Percentiles rank a stretch among this genome's conserved stretches.
Conservation (phyloP, 1,140 invertebrate species). For the Batillaria attramentaria region DNA sequence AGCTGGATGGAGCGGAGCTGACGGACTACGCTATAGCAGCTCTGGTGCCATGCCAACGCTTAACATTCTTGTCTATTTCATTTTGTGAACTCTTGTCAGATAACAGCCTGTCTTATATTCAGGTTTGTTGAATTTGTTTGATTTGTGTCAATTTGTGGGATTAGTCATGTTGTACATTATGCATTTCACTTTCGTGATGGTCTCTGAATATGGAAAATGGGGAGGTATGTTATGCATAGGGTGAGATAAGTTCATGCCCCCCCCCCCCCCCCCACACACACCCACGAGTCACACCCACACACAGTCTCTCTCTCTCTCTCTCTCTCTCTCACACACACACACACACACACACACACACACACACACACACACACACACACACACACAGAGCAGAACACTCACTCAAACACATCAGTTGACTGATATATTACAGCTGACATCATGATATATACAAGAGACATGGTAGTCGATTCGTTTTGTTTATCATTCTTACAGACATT, state of each 20-base stretch:
- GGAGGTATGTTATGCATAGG: too few relatives aligned
- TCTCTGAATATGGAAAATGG: too few relatives aligned
- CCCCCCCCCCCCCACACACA: too few relatives aligned
- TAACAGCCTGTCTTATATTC: too few relatives aligned
- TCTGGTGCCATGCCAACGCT: constrained; percentile 4
- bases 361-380: not conserved
- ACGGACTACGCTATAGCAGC: not conserved
- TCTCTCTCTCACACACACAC: not conserved
- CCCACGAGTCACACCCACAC: too few relatives aligned
- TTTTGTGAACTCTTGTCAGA: constrained; percentile 29
- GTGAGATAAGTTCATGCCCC: too few relatives aligned
- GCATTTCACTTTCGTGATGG: too few relatives aligned
- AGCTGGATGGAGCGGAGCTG: constrained; percentile 24
- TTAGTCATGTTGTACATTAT: too few relatives aligned
- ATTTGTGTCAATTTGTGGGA: too few relatives aligned
- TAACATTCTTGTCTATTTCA: not conserved
- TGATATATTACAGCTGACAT: not conserved
- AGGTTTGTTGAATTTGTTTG: too few relatives aligned
- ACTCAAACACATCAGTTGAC: not conserved
- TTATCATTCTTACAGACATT: not conserved
- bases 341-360: not conserved
- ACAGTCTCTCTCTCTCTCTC: not conserved
- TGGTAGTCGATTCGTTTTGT: not conserved
- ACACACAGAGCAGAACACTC: too few relatives aligned
- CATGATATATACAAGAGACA: not conserved